These are phyloP conservation scores for Onychostoma macrolepis DNA, from an alignment of 2,113 vertebrate species.

Conservation along the genomic window DNA sequence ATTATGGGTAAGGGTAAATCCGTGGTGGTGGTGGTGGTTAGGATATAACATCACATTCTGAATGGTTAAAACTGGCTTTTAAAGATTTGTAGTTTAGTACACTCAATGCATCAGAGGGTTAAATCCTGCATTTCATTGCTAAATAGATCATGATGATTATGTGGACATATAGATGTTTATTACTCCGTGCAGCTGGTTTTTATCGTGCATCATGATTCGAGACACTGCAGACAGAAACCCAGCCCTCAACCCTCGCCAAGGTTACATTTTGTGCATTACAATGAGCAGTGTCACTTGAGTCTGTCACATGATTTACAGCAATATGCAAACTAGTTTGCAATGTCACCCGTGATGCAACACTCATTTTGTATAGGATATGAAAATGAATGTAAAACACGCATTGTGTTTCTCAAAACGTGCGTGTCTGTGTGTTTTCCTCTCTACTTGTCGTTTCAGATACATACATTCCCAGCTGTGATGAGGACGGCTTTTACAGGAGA, in stretches of 20 bases:
- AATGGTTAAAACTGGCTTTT: background rate
- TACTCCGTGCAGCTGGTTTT: slow-evolving; percentile 1
- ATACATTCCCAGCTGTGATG: slow-evolving; percentile 95
- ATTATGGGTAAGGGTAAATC: slow-evolving; percentile 3
- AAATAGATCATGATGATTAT: slow-evolving; percentile 20
- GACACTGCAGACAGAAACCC: slow-evolving; percentile 33
- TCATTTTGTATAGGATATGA: slow-evolving; percentile 30
- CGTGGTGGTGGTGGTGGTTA: background rate
- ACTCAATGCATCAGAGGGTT: background rate
- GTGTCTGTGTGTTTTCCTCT: slow-evolving; percentile 24
- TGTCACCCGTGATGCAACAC: slow-evolving; percentile 11
- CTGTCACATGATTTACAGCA: slow-evolving; percentile 39
- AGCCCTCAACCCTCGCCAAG: slow-evolving; percentile 43
- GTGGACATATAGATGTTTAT: slow-evolving; percentile 20
- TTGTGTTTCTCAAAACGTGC: background rate
- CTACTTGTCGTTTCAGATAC: slow-evolving; percentile 73
- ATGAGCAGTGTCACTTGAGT: slow-evolving; percentile 38
- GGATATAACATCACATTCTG: background rate
- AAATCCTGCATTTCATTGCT: background rate
- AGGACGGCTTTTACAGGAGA: slow-evolving; percentile 93
- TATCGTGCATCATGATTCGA: slow-evolving; percentile 11
- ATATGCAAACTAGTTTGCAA: slow-evolving; percentile 28
- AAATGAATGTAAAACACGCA: slow-evolving; percentile 42
- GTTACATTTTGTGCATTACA: slow-evolving; percentile 41
- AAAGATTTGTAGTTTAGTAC: background rate